Evolutionary conservation across 2,797 vertebrate genomes (phyloP).

Genomic region (Spinus pinus): DNA sequence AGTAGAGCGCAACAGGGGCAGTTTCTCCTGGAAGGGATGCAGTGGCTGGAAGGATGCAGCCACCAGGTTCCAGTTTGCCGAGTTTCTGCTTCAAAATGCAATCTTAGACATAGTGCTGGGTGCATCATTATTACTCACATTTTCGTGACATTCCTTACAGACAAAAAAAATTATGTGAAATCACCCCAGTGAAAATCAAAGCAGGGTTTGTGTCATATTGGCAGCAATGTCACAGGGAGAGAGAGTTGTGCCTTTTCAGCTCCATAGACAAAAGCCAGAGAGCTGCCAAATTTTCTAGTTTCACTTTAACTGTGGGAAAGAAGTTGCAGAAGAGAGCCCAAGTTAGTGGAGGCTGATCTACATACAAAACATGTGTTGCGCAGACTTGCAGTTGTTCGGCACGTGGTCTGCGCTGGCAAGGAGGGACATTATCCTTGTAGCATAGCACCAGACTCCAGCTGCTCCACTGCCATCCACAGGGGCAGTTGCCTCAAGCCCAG

Average conservation of each 20-base stretch:
- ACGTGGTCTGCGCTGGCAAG: accelerated
- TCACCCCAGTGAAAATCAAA: background rate
- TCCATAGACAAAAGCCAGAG: background rate
- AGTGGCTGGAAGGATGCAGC: background rate
- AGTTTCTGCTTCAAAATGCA: background rate
- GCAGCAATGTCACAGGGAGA: background rate
- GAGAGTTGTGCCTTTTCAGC: background rate
- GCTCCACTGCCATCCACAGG: accelerated
- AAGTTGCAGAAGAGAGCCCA: background rate
- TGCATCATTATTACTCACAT: background rate
- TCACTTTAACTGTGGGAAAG: background rate
- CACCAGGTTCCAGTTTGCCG: background rate
- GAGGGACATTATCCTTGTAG: background rate
- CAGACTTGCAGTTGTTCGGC: background rate
- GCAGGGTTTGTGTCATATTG: background rate
- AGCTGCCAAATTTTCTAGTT: background rate
- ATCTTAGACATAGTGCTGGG: background rate
- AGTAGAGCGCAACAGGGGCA: background rate
- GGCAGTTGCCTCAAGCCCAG: background rate
- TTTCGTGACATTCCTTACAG: background rate
- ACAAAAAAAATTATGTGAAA: background rate
- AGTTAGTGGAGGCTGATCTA: background rate
- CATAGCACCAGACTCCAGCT: background rate
- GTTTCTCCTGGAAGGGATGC: background rate
- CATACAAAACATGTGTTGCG: accelerated